Percentiles rank a stretch among this genome's conserved stretches.
Evolutionary conservation across 2,888 invertebrate species (phyloP).

Genomic region (Saturnia pavonia): DNA sequence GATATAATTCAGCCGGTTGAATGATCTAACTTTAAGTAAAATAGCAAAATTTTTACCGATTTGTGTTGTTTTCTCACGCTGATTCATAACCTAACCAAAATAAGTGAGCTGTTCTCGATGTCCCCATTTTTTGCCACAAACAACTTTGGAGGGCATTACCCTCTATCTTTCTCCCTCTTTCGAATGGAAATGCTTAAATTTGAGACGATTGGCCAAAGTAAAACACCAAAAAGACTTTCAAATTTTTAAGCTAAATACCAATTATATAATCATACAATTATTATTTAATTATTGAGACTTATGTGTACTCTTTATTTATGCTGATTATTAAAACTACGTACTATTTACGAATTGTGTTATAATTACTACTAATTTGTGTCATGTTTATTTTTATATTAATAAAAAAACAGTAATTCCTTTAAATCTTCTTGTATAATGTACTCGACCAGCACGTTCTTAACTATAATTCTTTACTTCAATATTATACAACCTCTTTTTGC

Average conservation of each 20-base stretch:
- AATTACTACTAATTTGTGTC: neutral
- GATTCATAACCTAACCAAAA: slow-evolving; percentile 76
- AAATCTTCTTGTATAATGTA: neutral
- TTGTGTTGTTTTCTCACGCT: slow-evolving; percentile 74
- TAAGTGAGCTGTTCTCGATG: slow-evolving; percentile 74
- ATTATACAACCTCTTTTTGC: slow-evolving; percentile 52
- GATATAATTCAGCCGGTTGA: neutral
- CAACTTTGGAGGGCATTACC: slow-evolving; percentile 79
- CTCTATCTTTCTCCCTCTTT: slow-evolving; percentile 63
- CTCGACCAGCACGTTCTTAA: neutral
- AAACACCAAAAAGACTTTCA: neutral
- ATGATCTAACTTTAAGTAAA: slow-evolving; percentile 7
- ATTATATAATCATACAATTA: slow-evolving; percentile 17
- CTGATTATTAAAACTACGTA: neutral
- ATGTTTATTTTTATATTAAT: neutral
- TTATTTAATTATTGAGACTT: slow-evolving; percentile 15
- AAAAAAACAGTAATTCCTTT: neutral
- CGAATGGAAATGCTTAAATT: slow-evolving; percentile 68
- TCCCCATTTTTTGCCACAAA: slow-evolving; percentile 81
- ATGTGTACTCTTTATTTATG: neutral
- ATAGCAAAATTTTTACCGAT: slow-evolving; percentile 25
- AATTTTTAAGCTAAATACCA: neutral
- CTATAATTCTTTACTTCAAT: slow-evolving; percentile 11
- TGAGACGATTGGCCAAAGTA: slow-evolving; percentile 53
- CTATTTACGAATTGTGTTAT: neutral